phyloP scores from a whole-genome alignment of 2,113 vertebrate species.

The Struthio camelus region DNA sequence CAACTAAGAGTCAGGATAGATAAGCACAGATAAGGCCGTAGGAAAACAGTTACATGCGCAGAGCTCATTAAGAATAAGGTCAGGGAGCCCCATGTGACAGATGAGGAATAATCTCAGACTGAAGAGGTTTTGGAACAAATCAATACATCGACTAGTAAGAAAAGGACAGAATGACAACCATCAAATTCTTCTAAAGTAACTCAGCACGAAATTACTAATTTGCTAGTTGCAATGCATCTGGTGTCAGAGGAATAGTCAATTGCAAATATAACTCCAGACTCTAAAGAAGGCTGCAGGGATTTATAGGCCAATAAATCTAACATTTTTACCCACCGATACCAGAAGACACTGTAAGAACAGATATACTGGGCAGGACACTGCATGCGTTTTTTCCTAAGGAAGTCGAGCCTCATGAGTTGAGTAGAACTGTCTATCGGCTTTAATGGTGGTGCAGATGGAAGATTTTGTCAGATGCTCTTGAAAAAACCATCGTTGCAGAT shows the following conservation, averaged over 20 bases:
- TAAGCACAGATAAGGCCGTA: background rate
- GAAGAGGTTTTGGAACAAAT: slow-evolving; percentile 10
- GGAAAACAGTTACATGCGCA: background rate
- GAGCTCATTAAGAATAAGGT: background rate
- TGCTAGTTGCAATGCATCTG: background rate
- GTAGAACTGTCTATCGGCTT: background rate
- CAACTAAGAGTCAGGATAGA: background rate
- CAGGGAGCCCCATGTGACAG: background rate
- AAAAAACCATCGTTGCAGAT: accelerated
- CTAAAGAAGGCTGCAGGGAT: background rate
- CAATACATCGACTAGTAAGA: background rate
- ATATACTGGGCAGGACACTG: background rate
- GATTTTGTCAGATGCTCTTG: background rate
- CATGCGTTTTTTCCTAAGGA: background rate
- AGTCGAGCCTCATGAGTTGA: background rate
- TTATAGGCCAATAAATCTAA: background rate
- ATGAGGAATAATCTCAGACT: background rate
- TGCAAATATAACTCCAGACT: background rate
- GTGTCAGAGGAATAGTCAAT: background rate
- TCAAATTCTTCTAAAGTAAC: background rate
- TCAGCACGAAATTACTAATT: background rate
- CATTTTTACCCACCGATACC: background rate
- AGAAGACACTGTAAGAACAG: background rate
- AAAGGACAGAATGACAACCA: background rate
- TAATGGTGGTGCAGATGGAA: background rate